A percentile compares a stretch with the other conserved stretches of the same genome.
phyloP scores from a whole-genome alignment of 2,888 invertebrate species.

The Meganola albula region DNA sequence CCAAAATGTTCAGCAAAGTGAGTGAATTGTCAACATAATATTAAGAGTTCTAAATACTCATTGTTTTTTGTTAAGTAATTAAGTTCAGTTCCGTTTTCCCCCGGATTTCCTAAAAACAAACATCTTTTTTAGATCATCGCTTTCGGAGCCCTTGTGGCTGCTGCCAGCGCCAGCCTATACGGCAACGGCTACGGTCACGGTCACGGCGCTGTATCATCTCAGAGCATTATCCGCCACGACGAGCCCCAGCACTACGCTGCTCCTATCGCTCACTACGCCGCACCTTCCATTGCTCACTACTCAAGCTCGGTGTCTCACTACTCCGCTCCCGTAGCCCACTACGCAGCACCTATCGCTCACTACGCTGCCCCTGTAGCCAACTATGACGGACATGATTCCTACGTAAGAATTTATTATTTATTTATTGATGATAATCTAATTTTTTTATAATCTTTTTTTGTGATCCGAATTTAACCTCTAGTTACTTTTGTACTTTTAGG shows the following conservation, averaged over 20 bases:
- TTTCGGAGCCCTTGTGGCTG: slow-evolving; percentile 54
- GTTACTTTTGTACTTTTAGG: slow-evolving; percentile 1
- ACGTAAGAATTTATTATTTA: slow-evolving; percentile 3
- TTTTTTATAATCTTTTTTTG: too few species aligned
- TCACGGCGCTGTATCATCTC: slow-evolving; percentile 50
- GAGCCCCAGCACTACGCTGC: slow-evolving; percentile 34
- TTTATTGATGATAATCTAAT: too few species aligned
- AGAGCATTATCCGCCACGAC: slow-evolving; percentile 54
- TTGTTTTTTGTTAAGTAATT: too few species aligned
- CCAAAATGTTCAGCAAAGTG: slow-evolving; percentile 57
- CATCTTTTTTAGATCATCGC: slow-evolving; percentile 54
- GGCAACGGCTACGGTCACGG: slow-evolving; percentile 39
- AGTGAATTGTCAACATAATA: slow-evolving; percentile 27
- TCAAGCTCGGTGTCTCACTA: slow-evolving; percentile 20
- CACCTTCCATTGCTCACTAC: slow-evolving; percentile 15
- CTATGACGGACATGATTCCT: slow-evolving; percentile 33
- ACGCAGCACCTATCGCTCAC: slow-evolving; percentile 28
- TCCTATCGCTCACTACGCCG: slow-evolving; percentile 25
- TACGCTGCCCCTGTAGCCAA: slow-evolving; percentile 31
- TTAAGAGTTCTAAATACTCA: too few species aligned
- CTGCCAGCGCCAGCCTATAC: slow-evolving; percentile 66
- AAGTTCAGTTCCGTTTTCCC: too few species aligned
- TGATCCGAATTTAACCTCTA: too few species aligned
- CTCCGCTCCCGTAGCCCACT: slow-evolving; percentile 13
- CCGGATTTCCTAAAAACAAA: too few species aligned